Evolutionary conservation across 2,113 vertebrate species (phyloP), one percentile per base, ranked within the genome.

Genomic region (Cynoglossus semilaevis): DNA sequence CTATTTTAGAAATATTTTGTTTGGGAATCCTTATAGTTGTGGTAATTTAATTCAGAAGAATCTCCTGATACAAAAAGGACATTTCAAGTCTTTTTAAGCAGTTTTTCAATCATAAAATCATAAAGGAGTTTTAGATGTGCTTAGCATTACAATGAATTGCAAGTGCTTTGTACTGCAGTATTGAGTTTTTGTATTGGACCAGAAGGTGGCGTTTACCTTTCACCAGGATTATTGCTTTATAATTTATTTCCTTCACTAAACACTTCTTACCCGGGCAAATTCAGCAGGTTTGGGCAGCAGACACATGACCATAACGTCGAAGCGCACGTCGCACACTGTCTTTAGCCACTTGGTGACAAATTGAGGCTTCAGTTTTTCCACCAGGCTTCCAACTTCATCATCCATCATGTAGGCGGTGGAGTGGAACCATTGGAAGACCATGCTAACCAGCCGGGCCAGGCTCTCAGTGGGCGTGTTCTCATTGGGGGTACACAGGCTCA

Each of bases 291-390:
- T 99, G 72, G 97, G 97, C 87, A 99, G 92, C 63, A 99, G 92
- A 77, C 97, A 99, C 96, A 99, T 99, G 83, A 99, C 97, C 97
- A 99, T 99, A 78, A 99, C 97, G 67, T 98, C 97, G 70, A 99
- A 99, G 10, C 97, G 93, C 50, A 97, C 94, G 53, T 99, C 97
- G 48, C 96, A 99, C 49, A 99, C 97, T 0, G 95, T 97, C 88
- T 99, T 99, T 58, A 99, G 62, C 97, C 97, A 99, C 82, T 99
- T 99, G 34, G 96, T 99, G 67, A 99, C 96, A 89, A 99, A 99
- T 83, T 99, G 97, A 1, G 97, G 97, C 77, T 99, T 99, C n/a
- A 99, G 89, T 71, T 99, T 99, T 77, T 99, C 97, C 79, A 99
- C 97, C 74, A 99, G 88, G 74, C 96, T 99, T 41, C 97, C 97